Percentiles rank a stretch among this genome's conserved stretches.
Evolutionary conservation across 2,113 vertebrate genomes (phyloP).

Genomic region (cat (Felis catus)): F.catus_Fca126_mat1.0 CM031412.1:34434501-34435000

Average conservation of each 20-base stretch:
- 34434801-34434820: neutral
- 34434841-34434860: neutral
- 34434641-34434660: neutral
- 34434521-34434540: neutral
- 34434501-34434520: neutral
- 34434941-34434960: neutral
- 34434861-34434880: neutral
- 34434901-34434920: neutral
- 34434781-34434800: neutral
- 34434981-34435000: neutral
- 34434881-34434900: neutral
- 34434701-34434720: neutral
- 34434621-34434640: neutral
- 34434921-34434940: neutral
- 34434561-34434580: neutral
- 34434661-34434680: neutral
- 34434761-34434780: neutral
- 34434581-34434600: neutral
- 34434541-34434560: neutral
- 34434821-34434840: neutral
- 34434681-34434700: neutral
- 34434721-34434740: neutral
- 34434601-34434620: neutral
- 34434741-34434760: neutral
- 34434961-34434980: neutral